Base-by-base conservation (phyloP, 2,888 invertebrate genomes). In the Drosophila fulvimacula region DNA sequence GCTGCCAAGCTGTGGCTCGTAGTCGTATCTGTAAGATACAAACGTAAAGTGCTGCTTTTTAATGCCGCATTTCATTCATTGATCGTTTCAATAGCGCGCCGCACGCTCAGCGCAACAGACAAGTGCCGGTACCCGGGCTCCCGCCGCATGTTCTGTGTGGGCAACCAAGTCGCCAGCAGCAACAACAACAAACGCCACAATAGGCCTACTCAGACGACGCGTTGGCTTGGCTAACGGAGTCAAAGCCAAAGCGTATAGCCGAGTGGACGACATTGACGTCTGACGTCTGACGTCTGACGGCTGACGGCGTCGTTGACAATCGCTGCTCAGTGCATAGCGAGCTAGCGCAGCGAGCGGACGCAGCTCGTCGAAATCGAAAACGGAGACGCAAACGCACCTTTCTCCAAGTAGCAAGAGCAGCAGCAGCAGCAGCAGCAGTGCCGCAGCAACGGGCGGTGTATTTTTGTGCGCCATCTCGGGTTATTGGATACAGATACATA, bases 11-110 rank as follows among this genome's bases (percentile, higher is more conserved):
- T 59, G 63, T 48, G 63, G 41, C 65, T 61, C 65, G 68, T 70
- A 71, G 67, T 76, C 71, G 83, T 83, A 82, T 86, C 76, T 76
- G 73, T 73, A 71, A 69, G 78, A 78, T 78, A 78, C 80, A 80
- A 71, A 65, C 80, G 78, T 79, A 79, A 79, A 76, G 66, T 79
- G 70, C 61, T 75, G 88, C 77, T 82, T 78, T 82, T 83, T 86
- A 88, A 90, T 82, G 87, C 89, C 77, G 81, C 89, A 88, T 83
- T 89, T 84, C 89, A 88, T 91, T 90, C 90, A 90, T 91, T 91
- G 91, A 90, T 91, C 89, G 89, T 82, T 86, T 82, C 88, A 90
- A 89, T 87, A 82, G 75, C 79, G 73, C 76, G 66, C 74, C 85
- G 82, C 79, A 88, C 84, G 81, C 80, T 79, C 76, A 84, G 58